Percentiles rank a stretch among this genome's conserved stretches.
These are phyloP conservation scores for Bombus difficillimus DNA, from an alignment of 1,140 invertebrate species.

Conservation along the genomic window DNA sequence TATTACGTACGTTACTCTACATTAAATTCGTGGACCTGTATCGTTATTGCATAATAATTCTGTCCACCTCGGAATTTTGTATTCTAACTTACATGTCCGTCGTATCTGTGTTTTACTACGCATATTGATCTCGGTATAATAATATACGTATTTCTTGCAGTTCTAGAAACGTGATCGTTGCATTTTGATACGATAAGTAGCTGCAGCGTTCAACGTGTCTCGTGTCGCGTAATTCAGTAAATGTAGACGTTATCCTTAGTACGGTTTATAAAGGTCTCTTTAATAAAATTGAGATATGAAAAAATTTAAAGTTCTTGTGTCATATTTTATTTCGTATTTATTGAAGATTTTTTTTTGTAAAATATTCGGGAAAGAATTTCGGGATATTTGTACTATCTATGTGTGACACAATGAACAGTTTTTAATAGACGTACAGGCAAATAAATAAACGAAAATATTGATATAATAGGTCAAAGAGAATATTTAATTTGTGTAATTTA, in stretches of 20 bases:
- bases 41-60: conserved; percentile 21
- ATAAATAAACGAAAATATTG: no score
- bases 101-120: not conserved
- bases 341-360: not conserved
- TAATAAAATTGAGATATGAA: not conserved
- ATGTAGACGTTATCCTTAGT: not conserved
- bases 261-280: no score
- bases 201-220: not conserved
- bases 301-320: not conserved
- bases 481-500: not conserved
- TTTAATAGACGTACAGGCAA: not conserved
- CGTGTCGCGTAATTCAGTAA: not conserved
- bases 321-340: not conserved
- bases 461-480: not conserved
- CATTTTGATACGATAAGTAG: not conserved
- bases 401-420: not conserved
- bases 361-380: not conserved
- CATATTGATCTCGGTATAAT: not conserved
- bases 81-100: conserved; percentile 60
- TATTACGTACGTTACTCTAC: conserved; percentile 62
- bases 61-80: conserved; percentile 33
- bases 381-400: not conserved
- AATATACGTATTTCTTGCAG: not conserved
- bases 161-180: not conserved
- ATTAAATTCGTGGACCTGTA: conserved; percentile 58